Evolutionary conservation across 2,113 vertebrate genomes (phyloP).

Genomic region (Empidonax alnorum): DNA sequence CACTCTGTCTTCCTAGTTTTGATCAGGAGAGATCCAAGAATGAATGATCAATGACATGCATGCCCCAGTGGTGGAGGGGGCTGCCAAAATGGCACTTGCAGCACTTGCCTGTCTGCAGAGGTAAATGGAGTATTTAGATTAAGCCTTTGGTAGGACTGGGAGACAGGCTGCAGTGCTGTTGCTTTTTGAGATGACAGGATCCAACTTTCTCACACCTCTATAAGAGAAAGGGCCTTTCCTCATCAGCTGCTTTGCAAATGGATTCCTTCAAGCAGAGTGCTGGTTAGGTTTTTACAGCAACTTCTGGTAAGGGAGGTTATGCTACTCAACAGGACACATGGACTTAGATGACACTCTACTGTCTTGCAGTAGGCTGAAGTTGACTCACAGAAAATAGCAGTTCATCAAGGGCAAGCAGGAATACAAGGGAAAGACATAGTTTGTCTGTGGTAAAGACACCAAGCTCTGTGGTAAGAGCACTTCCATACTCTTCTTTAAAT

Average conservation of each 20-base stretch:
- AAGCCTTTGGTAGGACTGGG: neutral
- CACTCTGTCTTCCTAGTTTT: neutral
- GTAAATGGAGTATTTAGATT: neutral
- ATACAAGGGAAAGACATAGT: neutral
- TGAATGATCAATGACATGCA: neutral
- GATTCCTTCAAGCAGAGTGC: neutral
- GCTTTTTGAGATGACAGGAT: neutral
- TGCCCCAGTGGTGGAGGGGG: fast-evolving
- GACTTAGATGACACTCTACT: neutral
- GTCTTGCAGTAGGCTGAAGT: neutral
- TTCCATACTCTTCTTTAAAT: neutral
- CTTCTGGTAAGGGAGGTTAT: neutral
- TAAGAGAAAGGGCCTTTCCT: neutral
- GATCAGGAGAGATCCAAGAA: neutral
- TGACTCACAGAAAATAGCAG: neutral
- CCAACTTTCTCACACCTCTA: neutral
- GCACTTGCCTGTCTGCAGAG: neutral
- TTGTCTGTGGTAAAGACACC: neutral
- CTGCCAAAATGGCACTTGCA: neutral
- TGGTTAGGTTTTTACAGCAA: neutral
- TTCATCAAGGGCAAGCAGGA: neutral
- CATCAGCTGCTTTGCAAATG: neutral
- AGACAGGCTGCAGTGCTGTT: neutral
- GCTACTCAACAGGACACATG: neutral
- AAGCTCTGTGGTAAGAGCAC: neutral